phyloP scores from a whole-genome alignment of 2,797 vertebrate genomes.

The Acanthurus tractus region DNA sequence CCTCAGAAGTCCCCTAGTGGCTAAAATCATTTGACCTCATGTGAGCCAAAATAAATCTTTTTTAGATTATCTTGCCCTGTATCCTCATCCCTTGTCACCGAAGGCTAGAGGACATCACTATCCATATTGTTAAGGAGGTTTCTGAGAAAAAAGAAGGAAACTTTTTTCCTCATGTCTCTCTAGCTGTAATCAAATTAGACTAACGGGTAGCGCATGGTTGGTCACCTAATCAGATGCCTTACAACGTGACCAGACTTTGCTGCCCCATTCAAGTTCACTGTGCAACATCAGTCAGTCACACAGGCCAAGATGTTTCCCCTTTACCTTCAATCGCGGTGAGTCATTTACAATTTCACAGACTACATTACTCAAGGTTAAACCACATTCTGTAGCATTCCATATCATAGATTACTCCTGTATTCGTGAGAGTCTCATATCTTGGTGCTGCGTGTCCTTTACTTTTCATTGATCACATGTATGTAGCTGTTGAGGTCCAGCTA shows the following conservation, averaged over 20 bases:
- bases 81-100: conserved; percentile 29
- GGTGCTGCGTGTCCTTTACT: neutral
- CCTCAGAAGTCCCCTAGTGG: neutral
- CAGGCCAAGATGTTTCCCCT: conserved; percentile 85
- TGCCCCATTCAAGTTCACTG: conserved; percentile 56
- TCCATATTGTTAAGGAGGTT: conserved; percentile 49
- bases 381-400: neutral
- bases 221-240: conserved; percentile 83
- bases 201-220: conserved; percentile 86
- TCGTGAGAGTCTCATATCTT: neutral
- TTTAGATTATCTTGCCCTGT: conserved; percentile 11
- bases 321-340: conserved; percentile 86
- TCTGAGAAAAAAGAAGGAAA: conserved; percentile 49
- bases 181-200: conserved; percentile 81
- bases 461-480: neutral
- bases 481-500: neutral
- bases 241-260: conserved; percentile 78
- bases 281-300: conserved; percentile 61
- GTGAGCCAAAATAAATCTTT: conserved; percentile 48
- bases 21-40: conserved; percentile 39
- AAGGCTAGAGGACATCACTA: conserved; percentile 40
- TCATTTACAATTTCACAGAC: conserved; percentile 51
- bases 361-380: neutral
- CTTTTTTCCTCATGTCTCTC: conserved; percentile 66
- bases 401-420: conserved; percentile 2